Percentiles rank a stretch among this genome's conserved stretches.
Conservation (phyloP, 1,140 invertebrate species). For the Liolophura sinensis region DNA sequence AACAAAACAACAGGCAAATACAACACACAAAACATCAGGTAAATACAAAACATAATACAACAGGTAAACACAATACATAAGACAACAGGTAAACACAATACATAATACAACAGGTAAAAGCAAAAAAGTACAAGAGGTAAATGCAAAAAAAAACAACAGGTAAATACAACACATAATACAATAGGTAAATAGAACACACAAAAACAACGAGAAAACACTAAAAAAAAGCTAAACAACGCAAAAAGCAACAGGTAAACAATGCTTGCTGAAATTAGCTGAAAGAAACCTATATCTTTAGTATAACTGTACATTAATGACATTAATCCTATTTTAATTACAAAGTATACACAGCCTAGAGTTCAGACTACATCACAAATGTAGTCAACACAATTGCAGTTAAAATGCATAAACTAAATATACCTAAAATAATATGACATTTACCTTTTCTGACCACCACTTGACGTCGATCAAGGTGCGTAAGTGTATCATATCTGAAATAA, state of each 20-base stretch:
- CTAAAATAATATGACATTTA: constrained; percentile 42
- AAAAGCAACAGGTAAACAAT: constrained; percentile 1
- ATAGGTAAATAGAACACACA: constrained; percentile 1
- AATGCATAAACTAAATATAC: too few relatives aligned
- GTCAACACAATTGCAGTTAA: too few relatives aligned
- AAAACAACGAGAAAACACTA: background rate
- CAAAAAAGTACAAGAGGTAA: background rate
- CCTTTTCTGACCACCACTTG: constrained; percentile 78
- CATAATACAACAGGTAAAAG: background rate
- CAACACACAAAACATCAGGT: background rate
- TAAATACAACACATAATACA: constrained; percentile 5
- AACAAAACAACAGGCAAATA: background rate
- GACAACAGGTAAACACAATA: constrained; percentile 10
- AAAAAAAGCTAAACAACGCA: background rate
- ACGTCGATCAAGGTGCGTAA: constrained; percentile 68
- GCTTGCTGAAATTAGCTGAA: background rate
- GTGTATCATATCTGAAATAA: constrained; percentile 44
- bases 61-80: constrained; percentile 4
- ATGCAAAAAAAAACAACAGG: constrained; percentile 1
- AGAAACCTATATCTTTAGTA: too few relatives aligned
- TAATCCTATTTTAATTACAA: too few relatives aligned
- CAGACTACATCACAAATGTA: too few relatives aligned
- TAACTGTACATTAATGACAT: too few relatives aligned
- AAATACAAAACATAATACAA: background rate
- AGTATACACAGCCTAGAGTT: too few relatives aligned